Base-by-base conservation (phyloP, 2,888 invertebrate species). In the Bellardia pandia region DNA sequence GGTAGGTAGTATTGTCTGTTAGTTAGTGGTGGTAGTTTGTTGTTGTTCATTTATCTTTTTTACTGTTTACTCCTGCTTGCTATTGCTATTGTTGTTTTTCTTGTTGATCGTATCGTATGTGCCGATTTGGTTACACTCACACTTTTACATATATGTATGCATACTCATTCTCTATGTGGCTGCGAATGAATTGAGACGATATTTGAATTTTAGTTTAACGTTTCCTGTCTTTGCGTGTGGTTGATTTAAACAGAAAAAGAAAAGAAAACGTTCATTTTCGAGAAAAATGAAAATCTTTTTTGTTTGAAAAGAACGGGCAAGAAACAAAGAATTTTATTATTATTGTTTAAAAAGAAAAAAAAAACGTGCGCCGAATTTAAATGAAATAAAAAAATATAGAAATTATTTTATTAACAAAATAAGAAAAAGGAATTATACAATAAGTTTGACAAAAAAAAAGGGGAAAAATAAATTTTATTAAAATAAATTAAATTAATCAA, bases 181-280 rank as follows among this genome's bases (percentile, higher is more conserved):
- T 66, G 64, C 86, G 76, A 83, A 56, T 69, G 60, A 74, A 85
- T 58, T 77, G 77, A 87, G 82, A 82, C 64, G 81, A 82, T 75
- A 78, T 75, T 86, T 82, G 82, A 86, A 87, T 89, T 90, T 90
- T 88, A 91, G 91, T 91, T 91, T 90, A 90, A 90, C 90, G 90
- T 90, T 88, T 90, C 89, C 89, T 90, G 90, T 91, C 90, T 90
- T 89, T 89, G 89, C 91, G 91, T 90, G 90, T 89, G 90, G 91
- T 90, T 90, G 89, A 23, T 86, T 40, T 37, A 83, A 78, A 80
- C 77, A 13, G 30, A 30, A 37, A 37, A 5, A 37, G 6, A 5
- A 5, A 37, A 37, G 5, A 76, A 80, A 84, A 68, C 62, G 68
- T 56, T 23, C 23, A 1, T 23, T 23, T 77, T 23, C 68, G 79